Evolutionary conservation across 2,113 vertebrate species (phyloP).

Genomic region (Calidris pugnax): DNA sequence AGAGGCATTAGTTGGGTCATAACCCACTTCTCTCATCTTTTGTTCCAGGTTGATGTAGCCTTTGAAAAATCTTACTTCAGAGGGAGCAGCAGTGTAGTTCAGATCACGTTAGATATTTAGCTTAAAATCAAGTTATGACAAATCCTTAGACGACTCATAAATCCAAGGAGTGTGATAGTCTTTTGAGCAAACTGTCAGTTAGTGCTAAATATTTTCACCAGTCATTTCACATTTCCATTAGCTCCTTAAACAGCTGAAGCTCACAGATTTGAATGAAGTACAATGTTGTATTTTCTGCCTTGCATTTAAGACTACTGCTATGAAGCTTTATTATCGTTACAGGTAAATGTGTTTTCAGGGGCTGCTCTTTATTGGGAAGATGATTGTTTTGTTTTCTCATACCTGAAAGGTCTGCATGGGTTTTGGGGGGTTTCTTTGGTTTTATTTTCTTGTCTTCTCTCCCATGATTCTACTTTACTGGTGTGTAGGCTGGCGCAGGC

Average conservation of each 20-base stretch:
- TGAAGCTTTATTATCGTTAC: neutral
- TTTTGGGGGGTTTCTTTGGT: accelerated
- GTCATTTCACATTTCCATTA: slow-evolving; percentile 38
- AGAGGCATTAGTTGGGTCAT: neutral
- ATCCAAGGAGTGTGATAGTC: neutral
- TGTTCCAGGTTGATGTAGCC: neutral
- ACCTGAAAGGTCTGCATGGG: neutral
- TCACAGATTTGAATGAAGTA: slow-evolving; percentile 13
- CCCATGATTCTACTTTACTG: neutral
- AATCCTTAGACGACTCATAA: neutral
- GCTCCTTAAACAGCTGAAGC: slow-evolving; percentile 25
- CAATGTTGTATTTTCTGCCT: neutral
- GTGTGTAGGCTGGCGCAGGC: neutral
- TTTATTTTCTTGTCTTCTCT: neutral
- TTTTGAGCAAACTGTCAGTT: slow-evolving; percentile 45
- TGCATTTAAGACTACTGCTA: neutral
- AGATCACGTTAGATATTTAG: neutral
- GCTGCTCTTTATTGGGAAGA: neutral
- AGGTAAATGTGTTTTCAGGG: neutral
- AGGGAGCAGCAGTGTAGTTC: neutral
- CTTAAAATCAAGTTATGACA: slow-evolving; percentile 36
- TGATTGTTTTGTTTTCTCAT: neutral
- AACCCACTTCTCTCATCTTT: neutral
- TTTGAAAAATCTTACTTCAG: neutral
- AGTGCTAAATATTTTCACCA: slow-evolving; percentile 49